A percentile compares a stretch with the other conserved stretches of the same genome.
Conservation (phyloP, 2,113 vertebrate species). For the Benitochromis conjunctus region DNA sequence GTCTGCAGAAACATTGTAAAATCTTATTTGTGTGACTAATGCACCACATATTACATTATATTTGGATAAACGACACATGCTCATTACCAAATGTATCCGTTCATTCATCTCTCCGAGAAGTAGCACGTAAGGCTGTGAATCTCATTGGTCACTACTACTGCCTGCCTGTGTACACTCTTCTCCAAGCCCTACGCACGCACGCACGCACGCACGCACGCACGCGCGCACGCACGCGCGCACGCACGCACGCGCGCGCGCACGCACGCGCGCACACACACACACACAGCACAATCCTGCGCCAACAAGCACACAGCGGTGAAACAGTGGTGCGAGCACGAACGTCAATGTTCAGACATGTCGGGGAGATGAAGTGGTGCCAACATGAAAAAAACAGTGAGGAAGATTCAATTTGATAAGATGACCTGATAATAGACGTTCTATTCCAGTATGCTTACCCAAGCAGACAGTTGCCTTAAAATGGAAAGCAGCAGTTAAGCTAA, state of each 20-base stretch:
- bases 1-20: background rate
- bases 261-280: background rate
- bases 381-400: background rate
- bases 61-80: background rate
- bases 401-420: background rate
- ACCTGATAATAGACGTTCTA: background rate
- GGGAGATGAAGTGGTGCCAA: background rate
- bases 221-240: too few species aligned
- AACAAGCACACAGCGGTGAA: background rate
- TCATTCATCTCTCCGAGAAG: background rate
- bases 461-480: constrained; percentile 20
- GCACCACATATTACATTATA: background rate
- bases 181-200: background rate
- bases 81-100: background rate
- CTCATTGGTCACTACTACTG: background rate
- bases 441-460: constrained; percentile 1
- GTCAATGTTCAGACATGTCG: background rate
- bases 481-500: constrained; percentile 10
- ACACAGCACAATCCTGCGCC: background rate
- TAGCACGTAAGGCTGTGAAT: background rate
- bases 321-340: background rate
- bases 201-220: background rate
- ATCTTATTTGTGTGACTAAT: background rate
- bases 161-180: background rate
- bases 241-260: background rate